Conservation (phyloP, 1,140 invertebrate genomes). For the Saccostrea cuccullata region DNA sequence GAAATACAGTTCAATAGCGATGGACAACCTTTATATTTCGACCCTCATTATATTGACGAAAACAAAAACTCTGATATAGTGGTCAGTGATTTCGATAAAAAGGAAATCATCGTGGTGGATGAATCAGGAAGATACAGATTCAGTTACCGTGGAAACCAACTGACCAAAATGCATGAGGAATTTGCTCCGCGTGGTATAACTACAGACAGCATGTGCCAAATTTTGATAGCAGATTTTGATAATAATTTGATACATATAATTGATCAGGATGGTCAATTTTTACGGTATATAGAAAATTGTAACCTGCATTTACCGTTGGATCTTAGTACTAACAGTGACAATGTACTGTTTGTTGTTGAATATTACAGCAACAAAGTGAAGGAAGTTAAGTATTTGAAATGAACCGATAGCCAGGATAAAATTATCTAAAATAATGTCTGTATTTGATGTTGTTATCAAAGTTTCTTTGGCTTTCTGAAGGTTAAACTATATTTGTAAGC, state of each 20-base stretch:
- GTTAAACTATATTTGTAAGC: too few relatives aligned
- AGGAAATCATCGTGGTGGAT: not conserved
- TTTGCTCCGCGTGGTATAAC: not conserved
- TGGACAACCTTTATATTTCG: not conserved
- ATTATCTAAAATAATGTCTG: too few relatives aligned
- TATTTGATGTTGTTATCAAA: too few relatives aligned
- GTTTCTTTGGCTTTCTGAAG: too few relatives aligned
- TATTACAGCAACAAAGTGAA: slow-evolving; percentile 4
- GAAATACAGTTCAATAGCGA: not conserved
- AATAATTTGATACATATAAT: not conserved
- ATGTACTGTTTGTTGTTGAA: slow-evolving; percentile 11
- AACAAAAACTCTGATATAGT: not conserved
- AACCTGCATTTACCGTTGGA: not conserved
- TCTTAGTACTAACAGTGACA: not conserved
- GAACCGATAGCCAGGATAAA: too few relatives aligned
- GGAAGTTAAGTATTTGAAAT: slow-evolving; percentile 5
- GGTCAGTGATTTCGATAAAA: not conserved
- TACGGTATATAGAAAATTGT: not conserved
- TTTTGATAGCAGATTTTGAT: not conserved
- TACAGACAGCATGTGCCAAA: not conserved
- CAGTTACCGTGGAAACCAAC: not conserved
- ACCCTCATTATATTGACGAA: not conserved
- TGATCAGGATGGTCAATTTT: not conserved
- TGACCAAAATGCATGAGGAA: not conserved
- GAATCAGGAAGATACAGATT: not conserved